Conservation (phyloP, 2,113 vertebrate species). For the Rhegmatorhina hoffmannsi region DNA sequence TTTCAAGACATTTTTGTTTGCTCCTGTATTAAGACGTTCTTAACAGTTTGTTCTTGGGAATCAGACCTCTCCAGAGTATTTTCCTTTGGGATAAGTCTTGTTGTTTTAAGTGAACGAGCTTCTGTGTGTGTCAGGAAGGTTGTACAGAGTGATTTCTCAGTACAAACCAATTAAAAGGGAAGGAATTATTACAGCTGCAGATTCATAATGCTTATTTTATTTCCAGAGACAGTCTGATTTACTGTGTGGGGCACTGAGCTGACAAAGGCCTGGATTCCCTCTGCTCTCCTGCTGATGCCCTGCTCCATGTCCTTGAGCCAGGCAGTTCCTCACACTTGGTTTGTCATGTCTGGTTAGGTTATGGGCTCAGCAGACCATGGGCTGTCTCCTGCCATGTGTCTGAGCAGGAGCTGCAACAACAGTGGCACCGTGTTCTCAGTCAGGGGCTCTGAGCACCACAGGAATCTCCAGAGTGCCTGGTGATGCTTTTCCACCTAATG, state of each 20-base stretch:
- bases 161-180: neutral
- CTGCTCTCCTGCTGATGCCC: neutral
- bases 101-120: neutral
- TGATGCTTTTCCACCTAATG: neutral
- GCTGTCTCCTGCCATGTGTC: neutral
- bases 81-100: neutral
- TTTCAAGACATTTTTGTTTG: neutral
- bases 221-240: neutral
- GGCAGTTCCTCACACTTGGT: neutral
- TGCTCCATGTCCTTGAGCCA: neutral
- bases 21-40: neutral
- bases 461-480: fast-evolving
- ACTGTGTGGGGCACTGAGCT: neutral
- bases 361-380: neutral
- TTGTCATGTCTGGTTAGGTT: neutral
- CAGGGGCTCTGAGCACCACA: neutral
- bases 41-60: neutral
- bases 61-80: neutral
- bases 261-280: neutral
- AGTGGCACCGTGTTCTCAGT: neutral
- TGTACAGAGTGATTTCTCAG: neutral
- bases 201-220: neutral
- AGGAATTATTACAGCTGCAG: neutral
- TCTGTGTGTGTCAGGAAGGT: neutral
- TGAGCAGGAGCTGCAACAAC: neutral